Evolutionary conservation across 2,113 vertebrate genomes (phyloP).

Genomic region (Pyrgilauda ruficollis): DNA sequence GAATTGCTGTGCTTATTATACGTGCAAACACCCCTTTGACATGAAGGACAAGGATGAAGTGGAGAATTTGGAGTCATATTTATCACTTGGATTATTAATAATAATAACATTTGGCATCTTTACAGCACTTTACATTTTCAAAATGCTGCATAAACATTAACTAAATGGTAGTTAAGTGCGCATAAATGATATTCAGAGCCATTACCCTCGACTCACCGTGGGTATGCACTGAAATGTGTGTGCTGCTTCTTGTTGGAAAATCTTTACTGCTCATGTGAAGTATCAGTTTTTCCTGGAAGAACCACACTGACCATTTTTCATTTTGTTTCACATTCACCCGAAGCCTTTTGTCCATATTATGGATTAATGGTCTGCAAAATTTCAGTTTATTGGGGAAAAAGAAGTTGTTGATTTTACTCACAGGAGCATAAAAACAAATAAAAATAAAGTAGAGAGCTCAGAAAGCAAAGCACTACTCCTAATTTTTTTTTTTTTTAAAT

Average conservation of each 20-base stretch:
- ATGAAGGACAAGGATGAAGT: slow-evolving; percentile 12
- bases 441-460: background rate
- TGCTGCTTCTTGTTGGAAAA: slow-evolving; percentile 32
- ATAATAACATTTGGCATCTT: slow-evolving; percentile 53
- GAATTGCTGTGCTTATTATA: background rate
- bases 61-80: slow-evolving; percentile 26
- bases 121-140: slow-evolving; percentile 45
- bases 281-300: slow-evolving; percentile 55
- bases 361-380: slow-evolving; percentile 67
- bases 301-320: slow-evolving; percentile 55
- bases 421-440: slow-evolving; percentile 33
- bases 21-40: background rate
- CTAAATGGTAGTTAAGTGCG: slow-evolving; percentile 57
- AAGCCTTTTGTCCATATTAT: slow-evolving; percentile 56
- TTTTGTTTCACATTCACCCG: background rate
- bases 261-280: slow-evolving; percentile 41
- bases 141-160: slow-evolving; percentile 60
- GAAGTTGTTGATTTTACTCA: slow-evolving; percentile 61
- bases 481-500: background rate
- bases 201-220: slow-evolving; percentile 34
- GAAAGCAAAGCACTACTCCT: background rate
- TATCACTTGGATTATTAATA: slow-evolving; percentile 49
- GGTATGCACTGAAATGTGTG: background rate
- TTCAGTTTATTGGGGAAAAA: slow-evolving; percentile 59
- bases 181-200: slow-evolving; percentile 55